Conservation (phyloP, 1,140 invertebrate genomes). For the Drosophila mayri region DNA sequence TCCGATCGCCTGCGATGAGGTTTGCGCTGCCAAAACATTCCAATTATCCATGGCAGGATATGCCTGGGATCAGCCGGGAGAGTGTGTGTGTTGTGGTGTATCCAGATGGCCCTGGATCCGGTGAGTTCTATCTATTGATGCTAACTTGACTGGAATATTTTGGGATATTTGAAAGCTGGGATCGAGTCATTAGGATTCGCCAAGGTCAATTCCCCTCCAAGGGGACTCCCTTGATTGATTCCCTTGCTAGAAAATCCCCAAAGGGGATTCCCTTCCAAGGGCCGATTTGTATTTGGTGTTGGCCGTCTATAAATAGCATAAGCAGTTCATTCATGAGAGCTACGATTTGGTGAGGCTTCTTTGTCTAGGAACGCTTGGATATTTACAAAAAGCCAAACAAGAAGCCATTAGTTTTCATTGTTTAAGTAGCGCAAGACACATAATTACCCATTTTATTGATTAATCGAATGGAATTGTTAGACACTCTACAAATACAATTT, state of each 20-base stretch:
- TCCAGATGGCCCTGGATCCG: slow-evolving; percentile 22
- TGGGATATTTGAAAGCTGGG: too few species aligned
- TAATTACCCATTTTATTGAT: slow-evolving; percentile 64
- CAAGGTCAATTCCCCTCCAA: too few species aligned
- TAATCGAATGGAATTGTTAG: slow-evolving; percentile 24
- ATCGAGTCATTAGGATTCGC: too few species aligned
- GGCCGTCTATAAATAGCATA: slow-evolving; percentile 54
- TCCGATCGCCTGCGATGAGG: slow-evolving; percentile 65
- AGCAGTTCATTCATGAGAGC: slow-evolving; percentile 51
- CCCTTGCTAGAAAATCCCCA: too few species aligned
- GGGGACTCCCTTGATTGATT: too few species aligned
- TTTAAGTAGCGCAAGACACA: slow-evolving; percentile 12
- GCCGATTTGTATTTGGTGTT: slow-evolving; percentile 36
- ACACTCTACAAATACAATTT: slow-evolving; percentile 32
- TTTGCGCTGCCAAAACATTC: slow-evolving; percentile 84
- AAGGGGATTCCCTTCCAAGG: too few species aligned
- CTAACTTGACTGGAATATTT: slow-evolving; percentile 7
- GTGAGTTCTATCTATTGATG: slow-evolving; percentile 28
- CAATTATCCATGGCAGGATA: slow-evolving; percentile 78
- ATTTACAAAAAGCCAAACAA: not conserved
- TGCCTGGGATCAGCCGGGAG: slow-evolving; percentile 13
- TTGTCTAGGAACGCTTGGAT: not conserved
- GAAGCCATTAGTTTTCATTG: slow-evolving; percentile 1
- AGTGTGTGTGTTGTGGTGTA: slow-evolving; percentile 24
- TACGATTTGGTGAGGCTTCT: not conserved